Conservation (phyloP, 2,888 invertebrate species). For the Eudasyphora cyanicolor region DNA sequence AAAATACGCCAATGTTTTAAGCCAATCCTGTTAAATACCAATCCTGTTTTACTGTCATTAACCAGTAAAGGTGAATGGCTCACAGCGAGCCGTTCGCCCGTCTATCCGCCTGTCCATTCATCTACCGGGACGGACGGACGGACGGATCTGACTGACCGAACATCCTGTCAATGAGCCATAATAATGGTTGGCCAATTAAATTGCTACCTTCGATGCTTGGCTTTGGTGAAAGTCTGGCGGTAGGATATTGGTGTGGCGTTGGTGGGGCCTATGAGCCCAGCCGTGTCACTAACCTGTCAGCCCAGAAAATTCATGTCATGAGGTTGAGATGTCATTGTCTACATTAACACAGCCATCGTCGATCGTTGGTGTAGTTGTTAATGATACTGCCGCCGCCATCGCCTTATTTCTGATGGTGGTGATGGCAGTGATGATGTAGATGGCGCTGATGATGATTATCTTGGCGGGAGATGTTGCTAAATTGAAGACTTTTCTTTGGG, state of each 20-base stretch:
- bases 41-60: background rate
- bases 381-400: too few relatives aligned
- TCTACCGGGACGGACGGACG: background rate
- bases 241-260: background rate
- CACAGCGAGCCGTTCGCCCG: too few relatives aligned
- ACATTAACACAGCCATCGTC: background rate
- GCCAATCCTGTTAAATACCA: background rate
- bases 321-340: background rate
- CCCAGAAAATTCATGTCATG: background rate
- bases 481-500: too few relatives aligned
- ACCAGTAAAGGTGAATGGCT: background rate
- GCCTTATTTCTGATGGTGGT: background rate
- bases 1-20: background rate
- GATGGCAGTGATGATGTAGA: background rate
- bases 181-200: conserved; percentile 54
- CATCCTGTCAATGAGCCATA: conserved; percentile 49
- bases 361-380: too few relatives aligned
- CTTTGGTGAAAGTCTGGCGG: background rate
- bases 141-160: conserved; percentile 5
- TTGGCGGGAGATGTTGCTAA: too few relatives aligned
- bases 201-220: background rate
- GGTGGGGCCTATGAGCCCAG: background rate
- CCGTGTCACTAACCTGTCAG: background rate
- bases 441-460: background rate
- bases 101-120: too few relatives aligned